Conservation (phyloP, 2,113 vertebrate genomes). For the Micronisus gabar region DNA sequence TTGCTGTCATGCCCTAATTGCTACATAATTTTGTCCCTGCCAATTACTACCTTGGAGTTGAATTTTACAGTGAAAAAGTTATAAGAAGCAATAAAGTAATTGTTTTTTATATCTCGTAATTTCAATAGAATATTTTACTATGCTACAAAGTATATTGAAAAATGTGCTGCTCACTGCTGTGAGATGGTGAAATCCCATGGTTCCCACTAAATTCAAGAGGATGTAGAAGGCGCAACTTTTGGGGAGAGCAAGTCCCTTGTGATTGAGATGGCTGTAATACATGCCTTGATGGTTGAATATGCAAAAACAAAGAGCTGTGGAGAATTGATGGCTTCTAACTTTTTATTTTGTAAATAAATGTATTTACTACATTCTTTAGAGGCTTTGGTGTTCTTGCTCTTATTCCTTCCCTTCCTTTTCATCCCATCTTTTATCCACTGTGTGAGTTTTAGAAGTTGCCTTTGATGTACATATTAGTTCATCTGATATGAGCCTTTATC, state of each 20-base stretch:
- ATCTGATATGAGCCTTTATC: background rate
- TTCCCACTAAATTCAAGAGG: background rate
- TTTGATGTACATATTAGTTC: background rate
- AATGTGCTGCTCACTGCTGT: background rate
- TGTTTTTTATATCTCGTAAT: conserved; percentile 17
- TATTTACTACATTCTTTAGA: background rate
- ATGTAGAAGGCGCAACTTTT: background rate
- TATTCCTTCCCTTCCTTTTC: background rate
- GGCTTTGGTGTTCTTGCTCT: background rate
- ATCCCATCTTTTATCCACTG: background rate
- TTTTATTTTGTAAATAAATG: background rate
- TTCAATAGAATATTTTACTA: conserved; percentile 21
- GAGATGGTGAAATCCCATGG: background rate
- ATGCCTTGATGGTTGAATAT: background rate
- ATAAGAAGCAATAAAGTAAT: conserved; percentile 53
- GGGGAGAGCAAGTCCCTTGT: background rate
- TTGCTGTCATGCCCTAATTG: conserved; percentile 67
- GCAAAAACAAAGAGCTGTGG: background rate
- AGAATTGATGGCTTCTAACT: background rate
- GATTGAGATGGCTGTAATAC: background rate
- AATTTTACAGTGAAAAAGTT: conserved; percentile 61
- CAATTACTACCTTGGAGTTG: conserved; percentile 67
- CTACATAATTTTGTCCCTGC: conserved; percentile 68
- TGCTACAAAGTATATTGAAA: background rate
- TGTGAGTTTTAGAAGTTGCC: background rate